Percentiles rank a stretch among this genome's conserved stretches.
Conservation (phyloP, 2,113 vertebrate species). For the Cathartes aura region DNA sequence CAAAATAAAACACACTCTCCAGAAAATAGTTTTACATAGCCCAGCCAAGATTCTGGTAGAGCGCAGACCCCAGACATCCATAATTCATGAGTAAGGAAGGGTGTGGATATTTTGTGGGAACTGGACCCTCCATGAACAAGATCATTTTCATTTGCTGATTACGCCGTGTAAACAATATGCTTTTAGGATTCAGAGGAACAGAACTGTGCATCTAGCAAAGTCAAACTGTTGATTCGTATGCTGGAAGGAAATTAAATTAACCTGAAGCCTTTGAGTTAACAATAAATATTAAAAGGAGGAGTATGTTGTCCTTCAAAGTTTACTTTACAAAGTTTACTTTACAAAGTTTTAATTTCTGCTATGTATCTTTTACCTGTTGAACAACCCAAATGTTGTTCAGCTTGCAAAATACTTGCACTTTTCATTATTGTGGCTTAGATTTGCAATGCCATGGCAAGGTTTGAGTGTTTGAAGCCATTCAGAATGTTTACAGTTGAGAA, state of each 20-base stretch:
- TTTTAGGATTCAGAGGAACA: constrained; percentile 36
- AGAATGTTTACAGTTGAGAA: background rate
- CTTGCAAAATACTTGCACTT: background rate
- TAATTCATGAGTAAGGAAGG: constrained; percentile 63
- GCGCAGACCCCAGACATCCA: constrained; percentile 45
- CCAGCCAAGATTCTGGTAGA: constrained; percentile 64
- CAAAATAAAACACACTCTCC: constrained; percentile 55
- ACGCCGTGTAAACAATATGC: constrained; percentile 35
- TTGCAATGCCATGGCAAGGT: background rate
- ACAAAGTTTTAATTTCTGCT: background rate
- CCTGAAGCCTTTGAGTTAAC: background rate
- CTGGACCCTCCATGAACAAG: constrained; percentile 20
- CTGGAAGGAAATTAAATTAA: constrained; percentile 16
- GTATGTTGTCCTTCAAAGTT: background rate
- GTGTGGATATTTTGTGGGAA: constrained; percentile 66
- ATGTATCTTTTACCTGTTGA: background rate
- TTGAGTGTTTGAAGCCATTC: background rate
- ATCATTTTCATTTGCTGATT: constrained; percentile 64
- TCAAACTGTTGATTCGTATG: background rate
- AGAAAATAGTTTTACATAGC: constrained; percentile 46
- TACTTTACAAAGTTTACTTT: background rate
- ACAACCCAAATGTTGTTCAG: background rate
- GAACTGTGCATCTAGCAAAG: background rate
- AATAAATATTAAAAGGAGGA: background rate
- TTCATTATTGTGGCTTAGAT: background rate